Percentiles rank a stretch among this genome's conserved stretches.
Evolutionary conservation across 2,797 vertebrate species (phyloP).

Genomic region (Danio albolineatus): DNA sequence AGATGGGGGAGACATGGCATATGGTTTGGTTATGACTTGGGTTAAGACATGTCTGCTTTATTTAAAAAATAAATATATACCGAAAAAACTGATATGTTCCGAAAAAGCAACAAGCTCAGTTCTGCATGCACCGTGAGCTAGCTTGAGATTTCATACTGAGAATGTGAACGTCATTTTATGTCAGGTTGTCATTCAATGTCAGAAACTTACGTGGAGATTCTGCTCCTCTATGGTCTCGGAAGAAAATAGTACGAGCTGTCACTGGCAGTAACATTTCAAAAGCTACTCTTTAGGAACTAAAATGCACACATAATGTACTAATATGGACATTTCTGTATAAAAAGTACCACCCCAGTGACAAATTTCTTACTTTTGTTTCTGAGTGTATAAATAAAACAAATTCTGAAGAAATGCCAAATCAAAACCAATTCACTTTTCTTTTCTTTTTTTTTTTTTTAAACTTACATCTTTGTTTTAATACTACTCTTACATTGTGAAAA

Average conservation of each 20-base stretch:
- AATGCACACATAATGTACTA: no score
- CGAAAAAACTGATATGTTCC: background rate
- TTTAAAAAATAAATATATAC: no score
- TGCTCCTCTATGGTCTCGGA: background rate
- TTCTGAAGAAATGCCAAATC: background rate
- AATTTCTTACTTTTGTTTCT: no score
- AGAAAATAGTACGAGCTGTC: no score
- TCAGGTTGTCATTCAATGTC: conserved; percentile 1
- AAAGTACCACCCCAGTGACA: no score
- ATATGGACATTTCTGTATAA: no score
- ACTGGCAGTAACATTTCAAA: no score
- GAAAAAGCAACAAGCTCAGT: background rate
- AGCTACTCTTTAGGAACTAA: no score
- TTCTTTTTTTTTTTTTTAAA: background rate
- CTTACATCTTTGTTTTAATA: background rate
- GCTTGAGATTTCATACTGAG: background rate
- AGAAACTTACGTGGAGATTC: background rate
- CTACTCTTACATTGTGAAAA: background rate
- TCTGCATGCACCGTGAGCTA: no score
- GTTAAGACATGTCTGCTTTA: no score
- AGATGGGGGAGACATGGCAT: no score
- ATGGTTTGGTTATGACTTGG: no score
- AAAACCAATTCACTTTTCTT: background rate
- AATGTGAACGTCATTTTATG: background rate
- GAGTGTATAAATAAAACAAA: background rate